A percentile compares a stretch with the other conserved stretches of the same genome.
Conservation (phyloP, 2,113 vertebrate species). For the Bucco capensis region DNA sequence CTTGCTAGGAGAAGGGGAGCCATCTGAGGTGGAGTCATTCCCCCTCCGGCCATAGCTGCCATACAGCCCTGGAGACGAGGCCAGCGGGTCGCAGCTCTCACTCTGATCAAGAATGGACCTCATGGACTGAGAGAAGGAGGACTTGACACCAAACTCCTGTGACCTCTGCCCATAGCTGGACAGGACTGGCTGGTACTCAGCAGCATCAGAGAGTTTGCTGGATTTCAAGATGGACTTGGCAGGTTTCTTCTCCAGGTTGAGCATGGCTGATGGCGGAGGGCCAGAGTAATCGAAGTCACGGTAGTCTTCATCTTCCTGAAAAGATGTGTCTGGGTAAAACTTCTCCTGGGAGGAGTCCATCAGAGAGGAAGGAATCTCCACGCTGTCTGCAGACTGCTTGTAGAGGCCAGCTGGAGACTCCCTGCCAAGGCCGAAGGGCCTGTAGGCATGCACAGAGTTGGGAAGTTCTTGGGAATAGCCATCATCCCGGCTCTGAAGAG, state of each 20-base stretch:
- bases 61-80: conserved; percentile 64
- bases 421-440: conserved; percentile 67
- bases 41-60: conserved; percentile 66
- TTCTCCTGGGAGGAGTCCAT: conserved; percentile 79
- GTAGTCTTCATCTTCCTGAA: conserved; percentile 79
- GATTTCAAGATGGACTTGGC: conserved; percentile 77
- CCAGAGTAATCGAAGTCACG: conserved; percentile 77
- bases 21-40: conserved; percentile 62
- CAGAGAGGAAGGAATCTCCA: conserved; percentile 71
- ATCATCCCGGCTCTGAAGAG: conserved; percentile 70
- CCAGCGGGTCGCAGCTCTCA: conserved; percentile 64
- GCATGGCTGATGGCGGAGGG: conserved; percentile 69
- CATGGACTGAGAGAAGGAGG: conserved; percentile 65
- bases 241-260: conserved; percentile 77
- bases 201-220: conserved; percentile 61
- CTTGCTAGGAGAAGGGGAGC: conserved; percentile 72
- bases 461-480: conserved; percentile 70
- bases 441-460: conserved; percentile 63
- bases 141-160: conserved; percentile 70
- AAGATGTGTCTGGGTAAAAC: conserved; percentile 78
- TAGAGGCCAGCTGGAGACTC: conserved; percentile 68
- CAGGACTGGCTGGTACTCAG: conserved; percentile 70
- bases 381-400: conserved; percentile 64
- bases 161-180: conserved; percentile 65
- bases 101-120: conserved; percentile 68